Percentiles rank a stretch among this genome's conserved stretches.
Conservation (phyloP, 2,113 vertebrate species). For the Phylloscopus whistleri region DNA sequence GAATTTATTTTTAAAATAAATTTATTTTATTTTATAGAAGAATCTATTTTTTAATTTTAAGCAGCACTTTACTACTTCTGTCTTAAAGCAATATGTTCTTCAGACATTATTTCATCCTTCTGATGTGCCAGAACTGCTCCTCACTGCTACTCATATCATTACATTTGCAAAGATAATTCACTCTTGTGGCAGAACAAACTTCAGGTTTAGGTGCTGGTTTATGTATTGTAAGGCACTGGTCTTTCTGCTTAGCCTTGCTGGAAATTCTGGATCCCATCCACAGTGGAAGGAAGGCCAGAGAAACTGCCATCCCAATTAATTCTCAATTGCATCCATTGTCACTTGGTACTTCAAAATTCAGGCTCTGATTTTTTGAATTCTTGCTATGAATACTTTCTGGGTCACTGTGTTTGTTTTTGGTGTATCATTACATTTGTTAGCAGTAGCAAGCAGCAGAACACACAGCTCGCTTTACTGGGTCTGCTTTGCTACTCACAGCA, state of each 20-base stretch:
- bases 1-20: not conserved
- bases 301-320: not conserved
- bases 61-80: not conserved
- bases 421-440: not conserved
- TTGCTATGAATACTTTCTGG: not conserved
- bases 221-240: not conserved
- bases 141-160: not conserved
- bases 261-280: not conserved
- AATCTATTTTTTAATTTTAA: not conserved
- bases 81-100: not conserved
- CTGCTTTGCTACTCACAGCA: slow-evolving; percentile 3
- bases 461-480: not conserved
- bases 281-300: not conserved
- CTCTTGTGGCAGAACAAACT: not conserved
- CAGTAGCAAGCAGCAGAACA: not conserved
- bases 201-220: not conserved
- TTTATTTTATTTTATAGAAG: not conserved
- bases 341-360: not conserved
- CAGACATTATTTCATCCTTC: not conserved
- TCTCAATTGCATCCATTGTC: not conserved
- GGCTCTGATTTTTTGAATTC: not conserved
- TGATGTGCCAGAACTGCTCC: not conserved
- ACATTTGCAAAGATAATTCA: not conserved
- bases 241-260: not conserved
- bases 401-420: not conserved